These are phyloP conservation scores for Hyles vespertilio DNA, from an alignment of 1,140 invertebrate species.

Conservation along the genomic window DNA sequence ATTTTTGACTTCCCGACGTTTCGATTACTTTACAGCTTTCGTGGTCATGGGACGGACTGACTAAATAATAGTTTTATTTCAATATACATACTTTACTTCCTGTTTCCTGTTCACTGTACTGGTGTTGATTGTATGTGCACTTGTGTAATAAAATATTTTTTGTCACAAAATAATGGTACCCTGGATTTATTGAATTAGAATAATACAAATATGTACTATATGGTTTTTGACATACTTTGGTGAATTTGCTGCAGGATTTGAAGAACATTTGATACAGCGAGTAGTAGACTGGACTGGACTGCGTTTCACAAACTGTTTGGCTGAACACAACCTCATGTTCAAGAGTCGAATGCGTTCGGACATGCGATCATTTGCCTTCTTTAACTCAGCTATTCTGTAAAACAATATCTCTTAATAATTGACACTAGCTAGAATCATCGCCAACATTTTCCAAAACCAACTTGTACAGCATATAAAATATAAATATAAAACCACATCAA, in stretches of 20 bases:
- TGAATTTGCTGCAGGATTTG: slow-evolving; percentile 18
- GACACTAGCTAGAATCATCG: neutral
- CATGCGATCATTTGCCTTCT: slow-evolving; percentile 39
- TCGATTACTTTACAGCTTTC: too few species aligned
- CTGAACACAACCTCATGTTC: slow-evolving; percentile 56
- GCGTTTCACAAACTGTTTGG: slow-evolving; percentile 49
- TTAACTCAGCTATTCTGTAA: slow-evolving; percentile 48
- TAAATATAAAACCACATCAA: too few species aligned
- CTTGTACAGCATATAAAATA: too few species aligned
- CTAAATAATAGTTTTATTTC: too few species aligned
- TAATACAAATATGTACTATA: slow-evolving; percentile 2
- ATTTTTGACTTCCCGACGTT: too few species aligned
- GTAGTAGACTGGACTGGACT: slow-evolving; percentile 20
- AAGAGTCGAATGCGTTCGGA: slow-evolving; percentile 40
- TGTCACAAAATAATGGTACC: neutral
- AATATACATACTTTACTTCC: too few species aligned
- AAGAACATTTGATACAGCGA: slow-evolving; percentile 31
- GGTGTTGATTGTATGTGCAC: too few species aligned
- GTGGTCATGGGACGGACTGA: too few species aligned
- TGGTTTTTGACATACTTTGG: slow-evolving; percentile 32
- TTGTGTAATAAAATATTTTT: neutral
- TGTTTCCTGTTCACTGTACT: too few species aligned
- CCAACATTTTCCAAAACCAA: too few species aligned
- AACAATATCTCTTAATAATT: slow-evolving; percentile 1
- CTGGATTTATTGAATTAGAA: slow-evolving; percentile 1